phyloP scores from a whole-genome alignment of 37 sponge, comb jelly and placozoan species.

The Beroe forskalii region DNA sequence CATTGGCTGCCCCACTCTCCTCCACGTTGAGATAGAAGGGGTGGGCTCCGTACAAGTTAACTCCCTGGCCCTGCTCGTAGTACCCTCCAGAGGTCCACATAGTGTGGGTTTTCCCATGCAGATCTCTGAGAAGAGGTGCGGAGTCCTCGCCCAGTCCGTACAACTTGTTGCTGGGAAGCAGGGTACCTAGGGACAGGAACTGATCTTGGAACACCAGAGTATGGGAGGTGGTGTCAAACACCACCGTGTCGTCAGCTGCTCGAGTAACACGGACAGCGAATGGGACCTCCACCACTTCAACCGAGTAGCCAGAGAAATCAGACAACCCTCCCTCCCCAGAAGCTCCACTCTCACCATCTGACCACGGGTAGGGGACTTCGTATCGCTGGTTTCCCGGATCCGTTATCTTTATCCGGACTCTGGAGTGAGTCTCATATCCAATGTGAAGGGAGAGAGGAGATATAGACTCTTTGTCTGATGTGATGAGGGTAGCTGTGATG shows the following conservation, averaged over 20 bases:
- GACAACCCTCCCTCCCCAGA: too few species aligned
- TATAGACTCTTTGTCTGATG: neutral
- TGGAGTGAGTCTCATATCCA: neutral
- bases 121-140: conserved; percentile 40
- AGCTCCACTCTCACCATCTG: neutral
- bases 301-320: neutral
- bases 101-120: conserved; percentile 11
- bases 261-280: neutral
- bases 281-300: neutral
- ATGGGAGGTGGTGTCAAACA: neutral
- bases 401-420: neutral
- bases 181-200: conserved; percentile 1
- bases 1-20: conserved; percentile 19
- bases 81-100: conserved; percentile 37
- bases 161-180: neutral
- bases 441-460: neutral
- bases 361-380: conserved; percentile 9
- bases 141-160: conserved; percentile 51
- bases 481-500: neutral
- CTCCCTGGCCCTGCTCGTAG: conserved; percentile 52
- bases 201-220: conserved; percentile 41
- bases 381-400: conserved; percentile 23
- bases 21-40: conserved; percentile 81
- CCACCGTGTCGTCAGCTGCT: neutral
- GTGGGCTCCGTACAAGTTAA: conserved; percentile 83